Conservation (phyloP, 2,888 invertebrate genomes). For the Melitaea athalia region DNA sequence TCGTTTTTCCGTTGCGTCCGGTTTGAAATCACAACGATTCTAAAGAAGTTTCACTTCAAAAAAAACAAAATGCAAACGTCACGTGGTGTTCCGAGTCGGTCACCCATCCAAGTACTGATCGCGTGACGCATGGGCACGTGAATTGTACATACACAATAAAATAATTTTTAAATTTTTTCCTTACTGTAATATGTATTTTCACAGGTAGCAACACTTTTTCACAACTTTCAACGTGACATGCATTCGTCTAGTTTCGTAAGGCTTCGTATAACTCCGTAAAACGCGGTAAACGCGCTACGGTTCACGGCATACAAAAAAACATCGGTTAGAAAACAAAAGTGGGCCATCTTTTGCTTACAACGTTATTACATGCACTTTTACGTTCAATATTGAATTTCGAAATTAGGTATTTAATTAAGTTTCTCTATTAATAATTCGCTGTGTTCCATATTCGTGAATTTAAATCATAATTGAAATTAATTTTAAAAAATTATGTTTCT, state of each 20-base stretch:
- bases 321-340: constrained; percentile 45
- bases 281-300: constrained; percentile 39
- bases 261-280: constrained; percentile 40
- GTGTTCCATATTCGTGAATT: background rate
- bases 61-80: too few species aligned
- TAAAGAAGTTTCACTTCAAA: too few species aligned
- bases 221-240: constrained; percentile 57
- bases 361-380: constrained; percentile 8
- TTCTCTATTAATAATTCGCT: background rate
- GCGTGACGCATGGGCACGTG: too few species aligned
- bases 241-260: constrained; percentile 44
- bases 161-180: background rate
- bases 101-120: too few species aligned
- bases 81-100: too few species aligned
- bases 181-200: background rate
- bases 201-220: constrained; percentile 48
- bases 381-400: background rate
- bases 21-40: too few species aligned
- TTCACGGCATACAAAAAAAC: constrained; percentile 39
- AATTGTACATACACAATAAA: too few species aligned
- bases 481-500: background rate
- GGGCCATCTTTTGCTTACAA: constrained; percentile 41
- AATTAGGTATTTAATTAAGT: background rate
- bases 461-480: background rate
- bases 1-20: too few species aligned